These are phyloP conservation scores for Hymenochirus boettgeri DNA, from an alignment of 2,113 vertebrate genomes.

Conservation along the genomic window DNA sequence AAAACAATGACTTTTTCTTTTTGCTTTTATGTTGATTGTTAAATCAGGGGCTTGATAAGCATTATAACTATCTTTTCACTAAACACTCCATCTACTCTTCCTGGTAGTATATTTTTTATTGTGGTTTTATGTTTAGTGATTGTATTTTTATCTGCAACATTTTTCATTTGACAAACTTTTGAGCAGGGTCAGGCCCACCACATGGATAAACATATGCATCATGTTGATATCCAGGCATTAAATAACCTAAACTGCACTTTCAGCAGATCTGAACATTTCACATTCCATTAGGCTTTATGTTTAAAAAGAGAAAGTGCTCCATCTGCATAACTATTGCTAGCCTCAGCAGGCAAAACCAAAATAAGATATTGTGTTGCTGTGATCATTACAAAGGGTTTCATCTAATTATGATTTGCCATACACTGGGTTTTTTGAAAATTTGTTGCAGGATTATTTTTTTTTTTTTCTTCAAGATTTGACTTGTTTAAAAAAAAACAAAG, in stretches of 20 bases:
- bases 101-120: too few relatives aligned
- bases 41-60: too few relatives aligned
- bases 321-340: slow-evolving; percentile 38
- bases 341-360: slow-evolving; percentile 38
- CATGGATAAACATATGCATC: slow-evolving; percentile 27
- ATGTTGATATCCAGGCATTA: slow-evolving; percentile 40
- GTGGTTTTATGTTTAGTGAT: too few relatives aligned
- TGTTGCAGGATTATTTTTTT: too few relatives aligned
- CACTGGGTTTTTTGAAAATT: background rate
- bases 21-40: too few relatives aligned
- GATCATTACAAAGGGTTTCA: slow-evolving; percentile 34
- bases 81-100: too few relatives aligned
- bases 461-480: too few relatives aligned
- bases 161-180: slow-evolving; percentile 13
- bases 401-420: slow-evolving; percentile 34
- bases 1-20: too few relatives aligned
- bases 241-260: slow-evolving; percentile 35
- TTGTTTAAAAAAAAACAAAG: too few relatives aligned
- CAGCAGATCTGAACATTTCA: slow-evolving; percentile 38
- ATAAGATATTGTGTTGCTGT: slow-evolving; percentile 35
- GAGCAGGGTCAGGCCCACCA: slow-evolving; percentile 27
- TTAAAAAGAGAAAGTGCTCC: slow-evolving; percentile 40
- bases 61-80: too few relatives aligned
- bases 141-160: background rate
- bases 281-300: slow-evolving; percentile 43